A percentile compares a stretch with the other conserved stretches of the same genome.
These are phyloP conservation scores for Equus quagga DNA, from an alignment of 2,113 vertebrate genomes.

Conservation along the genomic window DNA sequence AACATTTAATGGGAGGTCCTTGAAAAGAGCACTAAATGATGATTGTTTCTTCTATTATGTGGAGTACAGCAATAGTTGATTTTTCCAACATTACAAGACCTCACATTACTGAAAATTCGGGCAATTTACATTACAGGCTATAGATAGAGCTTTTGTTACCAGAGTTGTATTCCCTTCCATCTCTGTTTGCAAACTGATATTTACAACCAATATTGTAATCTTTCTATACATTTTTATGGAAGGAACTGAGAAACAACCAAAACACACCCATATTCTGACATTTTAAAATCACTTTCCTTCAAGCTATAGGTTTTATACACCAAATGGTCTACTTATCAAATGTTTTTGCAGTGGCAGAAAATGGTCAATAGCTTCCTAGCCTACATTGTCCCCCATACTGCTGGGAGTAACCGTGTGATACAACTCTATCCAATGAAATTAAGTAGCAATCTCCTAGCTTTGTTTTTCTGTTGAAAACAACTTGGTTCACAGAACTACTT, in stretches of 20 bases:
- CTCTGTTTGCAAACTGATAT: not conserved
- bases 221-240: not conserved
- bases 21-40: not conserved
- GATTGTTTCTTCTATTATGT: not conserved
- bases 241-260: not conserved
- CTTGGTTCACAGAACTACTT: not conserved
- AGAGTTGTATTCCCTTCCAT: not conserved
- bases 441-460: conserved; percentile 36
- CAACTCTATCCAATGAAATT: not conserved
- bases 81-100: not conserved
- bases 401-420: not conserved
- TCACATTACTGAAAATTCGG: not conserved
- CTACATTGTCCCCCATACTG: not conserved
- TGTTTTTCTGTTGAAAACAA: not conserved
- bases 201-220: not conserved
- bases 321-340: not conserved
- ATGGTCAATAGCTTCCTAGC: not conserved
- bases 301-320: not conserved
- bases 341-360: not conserved
- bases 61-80: not conserved
- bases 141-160: not conserved
- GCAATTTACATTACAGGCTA: not conserved
- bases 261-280: not conserved
- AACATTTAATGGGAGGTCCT: not conserved
- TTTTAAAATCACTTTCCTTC: not conserved